Base-by-base conservation (phyloP, 2,797 vertebrate species). In the Orestias chungarensis region DNA sequence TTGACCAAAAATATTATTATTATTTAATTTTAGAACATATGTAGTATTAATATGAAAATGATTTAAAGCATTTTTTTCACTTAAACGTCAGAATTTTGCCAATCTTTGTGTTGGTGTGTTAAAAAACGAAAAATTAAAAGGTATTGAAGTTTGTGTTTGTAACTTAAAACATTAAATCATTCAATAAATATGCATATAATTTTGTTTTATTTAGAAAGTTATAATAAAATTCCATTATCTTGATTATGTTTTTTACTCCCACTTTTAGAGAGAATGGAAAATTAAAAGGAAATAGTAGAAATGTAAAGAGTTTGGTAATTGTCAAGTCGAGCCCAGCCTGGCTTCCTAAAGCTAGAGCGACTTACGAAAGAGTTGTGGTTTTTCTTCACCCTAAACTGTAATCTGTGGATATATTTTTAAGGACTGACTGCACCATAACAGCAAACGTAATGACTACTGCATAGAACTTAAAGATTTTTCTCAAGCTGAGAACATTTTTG, bases 381-480 rank as follows among this genome's bases (percentile, higher is more conserved):
- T 79, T 27, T 59, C 66, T 17, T 78, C 78, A 68, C 71, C 68
- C 15, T 80, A 73, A 71, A 46, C 80, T 89, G 79, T 87, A 84
- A 86, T 85, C 77, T 82, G 71, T 73, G 75, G 82, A 86, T 87
- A 82, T 79, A 87, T 68, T 29, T 68, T 91, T 70, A 65, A 64
- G 71, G 80, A 82, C 71, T 68, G 57, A 71, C 81, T 38, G 3
- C 25, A 85, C 87, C 89, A 78, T 79, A 81, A 61, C 77, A 79
- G 66, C 74, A 78, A 18, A 33, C 72, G 49, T 61, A 66, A 79
- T 77, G 61, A 84, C 78, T 46, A 59, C 52, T 64, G 1, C 31
- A 83, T 82, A 68, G 62, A 83, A 84, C 88, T 59, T 71, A 73
- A 27, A 65, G 79, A 67, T 73, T 82, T 62, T 71, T 81, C 70